phyloP scores from a whole-genome alignment of 2,888 invertebrate genomes.

The Sisyra nigra region DNA sequence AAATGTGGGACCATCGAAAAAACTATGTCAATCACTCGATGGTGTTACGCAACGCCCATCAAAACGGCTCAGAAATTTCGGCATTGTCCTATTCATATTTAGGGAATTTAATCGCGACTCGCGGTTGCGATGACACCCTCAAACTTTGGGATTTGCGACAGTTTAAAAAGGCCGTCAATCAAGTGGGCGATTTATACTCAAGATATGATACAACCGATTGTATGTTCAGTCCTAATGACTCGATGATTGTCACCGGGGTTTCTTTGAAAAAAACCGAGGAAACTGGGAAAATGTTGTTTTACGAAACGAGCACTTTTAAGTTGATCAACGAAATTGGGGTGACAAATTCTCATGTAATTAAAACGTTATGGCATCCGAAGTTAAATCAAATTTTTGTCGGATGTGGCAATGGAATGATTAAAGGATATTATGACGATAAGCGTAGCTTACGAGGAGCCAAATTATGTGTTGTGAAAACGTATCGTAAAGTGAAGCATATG shows the following conservation, averaged over 20 bases:
- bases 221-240: conserved; percentile 85
- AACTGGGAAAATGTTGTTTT: conserved; percentile 60
- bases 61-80: conserved; percentile 62
- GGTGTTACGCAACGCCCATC: conserved; percentile 65
- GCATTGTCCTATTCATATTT: conserved; percentile 80
- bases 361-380: conserved; percentile 90
- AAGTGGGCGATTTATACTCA: conserved; percentile 55
- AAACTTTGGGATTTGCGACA: conserved; percentile 88
- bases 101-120: conserved; percentile 56
- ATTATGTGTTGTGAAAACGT: conserved; percentile 68
- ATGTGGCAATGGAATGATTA: conserved; percentile 77
- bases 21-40: conserved; percentile 77
- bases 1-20: conserved; percentile 93
- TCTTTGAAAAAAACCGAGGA: conserved; percentile 50
- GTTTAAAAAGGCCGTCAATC: conserved; percentile 61
- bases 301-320: conserved; percentile 60
- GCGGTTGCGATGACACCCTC: conserved; percentile 83
- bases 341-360: conserved; percentile 67
- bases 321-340: conserved; percentile 59
- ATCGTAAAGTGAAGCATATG: conserved; percentile 61
- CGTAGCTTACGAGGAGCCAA: conserved; percentile 82
- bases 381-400: conserved; percentile 93
- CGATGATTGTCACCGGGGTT: conserved; percentile 73
- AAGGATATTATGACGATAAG: conserved; percentile 80
- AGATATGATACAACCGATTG: conserved; percentile 72